phyloP scores from a whole-genome alignment of 2,113 vertebrate species.

The Paradisaea rubra region DNA sequence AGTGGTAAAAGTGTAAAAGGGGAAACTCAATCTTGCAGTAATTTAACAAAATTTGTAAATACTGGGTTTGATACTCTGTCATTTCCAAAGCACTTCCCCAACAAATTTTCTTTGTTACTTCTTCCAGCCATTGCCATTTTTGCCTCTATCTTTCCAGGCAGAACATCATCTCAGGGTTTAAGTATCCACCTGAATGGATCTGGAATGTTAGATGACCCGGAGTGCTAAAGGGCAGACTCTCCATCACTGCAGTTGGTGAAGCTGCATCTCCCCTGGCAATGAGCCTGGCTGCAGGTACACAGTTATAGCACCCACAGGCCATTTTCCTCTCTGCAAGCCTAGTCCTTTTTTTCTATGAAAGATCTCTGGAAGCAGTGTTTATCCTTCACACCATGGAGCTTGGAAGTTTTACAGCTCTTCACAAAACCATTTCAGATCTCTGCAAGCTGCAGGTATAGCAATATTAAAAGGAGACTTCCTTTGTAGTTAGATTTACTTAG shows the following conservation, averaged over 20 bases:
- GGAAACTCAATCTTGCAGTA: neutral
- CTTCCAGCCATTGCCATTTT: neutral
- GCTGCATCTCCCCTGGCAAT: neutral
- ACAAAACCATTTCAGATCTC: neutral
- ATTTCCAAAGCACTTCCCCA: neutral
- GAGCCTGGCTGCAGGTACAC: neutral
- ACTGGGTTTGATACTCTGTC: neutral
- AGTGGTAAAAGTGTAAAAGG: neutral
- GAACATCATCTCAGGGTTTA: neutral
- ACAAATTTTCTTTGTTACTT: neutral
- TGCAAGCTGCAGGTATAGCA: neutral
- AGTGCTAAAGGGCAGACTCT: neutral
- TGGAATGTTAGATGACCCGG: neutral
- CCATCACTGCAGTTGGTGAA: neutral
- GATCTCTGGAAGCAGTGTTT: neutral
- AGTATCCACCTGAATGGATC: neutral
- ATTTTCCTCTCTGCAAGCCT: neutral
- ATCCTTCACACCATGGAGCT: neutral
- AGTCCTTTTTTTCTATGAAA: neutral
- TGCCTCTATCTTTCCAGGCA: neutral
- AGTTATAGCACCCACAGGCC: neutral
- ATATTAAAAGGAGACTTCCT: neutral
- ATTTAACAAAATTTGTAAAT: neutral
- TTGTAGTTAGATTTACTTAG: neutral
- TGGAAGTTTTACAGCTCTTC: neutral